Evolutionary conservation across 2,888 invertebrate genomes (phyloP).

Genomic region (Arrhopalites spinosus): DNA sequence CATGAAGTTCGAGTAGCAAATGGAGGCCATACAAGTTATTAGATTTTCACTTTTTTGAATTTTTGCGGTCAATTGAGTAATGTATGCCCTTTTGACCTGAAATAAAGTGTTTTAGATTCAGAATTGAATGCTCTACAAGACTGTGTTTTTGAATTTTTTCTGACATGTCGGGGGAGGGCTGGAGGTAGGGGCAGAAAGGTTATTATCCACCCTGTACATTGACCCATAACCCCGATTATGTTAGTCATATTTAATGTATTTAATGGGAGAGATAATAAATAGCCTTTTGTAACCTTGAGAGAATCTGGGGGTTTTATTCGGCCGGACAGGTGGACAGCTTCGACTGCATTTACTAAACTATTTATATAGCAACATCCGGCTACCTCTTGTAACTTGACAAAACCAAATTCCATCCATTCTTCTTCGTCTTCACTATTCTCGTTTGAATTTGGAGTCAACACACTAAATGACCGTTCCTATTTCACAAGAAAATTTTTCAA

Average conservation of each 20-base stretch:
- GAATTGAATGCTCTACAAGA: no score
- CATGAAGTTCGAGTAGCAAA: slow-evolving; percentile 13
- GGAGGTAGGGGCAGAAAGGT: no score
- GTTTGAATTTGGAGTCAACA: neutral
- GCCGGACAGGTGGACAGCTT: slow-evolving; percentile 7
- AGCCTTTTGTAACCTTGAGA: slow-evolving; percentile 29
- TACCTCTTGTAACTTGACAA: slow-evolving; percentile 18
- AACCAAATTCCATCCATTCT: slow-evolving; percentile 1
- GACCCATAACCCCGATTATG: no score
- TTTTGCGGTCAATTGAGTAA: no score
- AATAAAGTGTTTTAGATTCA: no score
- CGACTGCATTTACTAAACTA: neutral
- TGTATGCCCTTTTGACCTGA: no score
- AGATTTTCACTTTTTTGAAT: neutral
- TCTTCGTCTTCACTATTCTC: neutral
- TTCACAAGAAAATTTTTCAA: neutral
- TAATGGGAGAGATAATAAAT: no score
- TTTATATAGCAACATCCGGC: neutral
- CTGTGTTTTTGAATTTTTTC: no score
- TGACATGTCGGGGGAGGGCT: no score
- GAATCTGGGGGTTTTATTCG: neutral
- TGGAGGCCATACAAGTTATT: slow-evolving; percentile 26
- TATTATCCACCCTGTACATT: no score
- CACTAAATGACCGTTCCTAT: slow-evolving; percentile 15
- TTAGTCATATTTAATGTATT: no score